Conservation (phyloP, 64 coral and sea anemone species). For the Orbicella faveolata region DNA sequence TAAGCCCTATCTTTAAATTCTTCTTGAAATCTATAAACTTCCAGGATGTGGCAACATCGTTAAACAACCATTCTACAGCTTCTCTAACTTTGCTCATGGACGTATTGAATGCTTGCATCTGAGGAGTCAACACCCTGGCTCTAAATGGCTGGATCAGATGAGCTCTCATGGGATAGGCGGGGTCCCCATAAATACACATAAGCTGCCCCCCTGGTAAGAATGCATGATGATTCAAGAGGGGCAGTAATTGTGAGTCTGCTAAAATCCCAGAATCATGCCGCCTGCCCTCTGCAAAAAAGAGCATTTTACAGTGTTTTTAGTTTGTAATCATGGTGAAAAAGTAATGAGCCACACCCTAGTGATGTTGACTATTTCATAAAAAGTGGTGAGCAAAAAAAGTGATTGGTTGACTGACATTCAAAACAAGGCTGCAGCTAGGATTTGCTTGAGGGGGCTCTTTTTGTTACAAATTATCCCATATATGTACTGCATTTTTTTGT, state of each 20-base stretch:
- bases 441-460: conserved; percentile 8
- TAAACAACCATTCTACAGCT: no score
- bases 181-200: no score
- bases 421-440: neutral
- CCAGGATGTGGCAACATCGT: no score
- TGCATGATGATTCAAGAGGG: no score
- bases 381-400: conserved; percentile 14
- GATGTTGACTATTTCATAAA: conserved; percentile 8
- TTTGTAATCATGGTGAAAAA: conserved; percentile 14
- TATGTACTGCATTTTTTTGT: conserved; percentile 18
- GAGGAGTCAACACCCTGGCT: neutral
- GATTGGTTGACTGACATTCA: conserved; percentile 29
- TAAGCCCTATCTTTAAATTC: no score
- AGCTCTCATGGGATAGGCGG: no score
- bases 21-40: no score
- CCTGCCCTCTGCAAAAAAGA: neutral
- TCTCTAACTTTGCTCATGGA: no score
- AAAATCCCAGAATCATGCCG: neutral
- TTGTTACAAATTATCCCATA: conserved; percentile 14
- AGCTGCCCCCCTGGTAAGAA: no score
- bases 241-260: neutral
- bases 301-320: conserved; percentile 12
- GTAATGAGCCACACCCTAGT: conserved; percentile 4
- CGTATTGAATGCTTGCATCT: neutral
- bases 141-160: neutral